Percentiles rank a stretch among this genome's conserved stretches.
These are phyloP conservation scores for Drosophila tropicalis DNA, from an alignment of 1,140 invertebrate species.

Conservation along the genomic window DNA sequence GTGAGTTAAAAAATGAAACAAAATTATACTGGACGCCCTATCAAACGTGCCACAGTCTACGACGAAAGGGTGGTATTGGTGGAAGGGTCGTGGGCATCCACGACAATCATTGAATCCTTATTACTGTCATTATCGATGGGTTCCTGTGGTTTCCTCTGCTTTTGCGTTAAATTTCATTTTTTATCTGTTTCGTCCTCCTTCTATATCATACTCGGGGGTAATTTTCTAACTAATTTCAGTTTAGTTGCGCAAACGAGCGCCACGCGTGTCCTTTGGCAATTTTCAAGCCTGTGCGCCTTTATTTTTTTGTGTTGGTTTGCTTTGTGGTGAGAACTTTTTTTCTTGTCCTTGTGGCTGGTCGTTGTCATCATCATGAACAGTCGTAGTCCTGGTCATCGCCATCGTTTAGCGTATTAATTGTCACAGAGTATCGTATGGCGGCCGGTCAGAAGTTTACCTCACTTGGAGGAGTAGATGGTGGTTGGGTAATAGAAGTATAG, in stretches of 20 bases:
- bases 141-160: conserved; percentile 42
- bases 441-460: no score
- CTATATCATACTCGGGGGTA: conserved; percentile 48
- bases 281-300: conserved; percentile 60
- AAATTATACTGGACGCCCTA: conserved; percentile 45
- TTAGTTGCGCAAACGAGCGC: conserved; percentile 76
- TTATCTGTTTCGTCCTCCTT: conserved; percentile 37
- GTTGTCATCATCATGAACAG: conserved; percentile 8
- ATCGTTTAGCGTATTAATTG: conserved; percentile 81
- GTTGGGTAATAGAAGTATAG: conserved; percentile 8
- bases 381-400: conserved; percentile 6
- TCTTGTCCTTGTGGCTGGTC: conserved; percentile 18
- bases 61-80: conserved; percentile 57
- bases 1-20: conserved; percentile 15
- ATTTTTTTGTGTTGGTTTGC: conserved; percentile 8
- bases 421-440: conserved; percentile 73
- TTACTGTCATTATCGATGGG: conserved; percentile 75
- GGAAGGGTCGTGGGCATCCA: conserved; percentile 33
- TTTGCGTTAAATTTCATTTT: conserved; percentile 58
- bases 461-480: not conserved
- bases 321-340: conserved; percentile 61
- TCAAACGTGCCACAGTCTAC: conserved; percentile 41
- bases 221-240: conserved; percentile 79
- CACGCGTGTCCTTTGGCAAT: conserved; percentile 77
- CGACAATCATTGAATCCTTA: conserved; percentile 81